Conservation (phyloP, 2,797 vertebrate genomes). For the Bovichtus variegatus region DNA sequence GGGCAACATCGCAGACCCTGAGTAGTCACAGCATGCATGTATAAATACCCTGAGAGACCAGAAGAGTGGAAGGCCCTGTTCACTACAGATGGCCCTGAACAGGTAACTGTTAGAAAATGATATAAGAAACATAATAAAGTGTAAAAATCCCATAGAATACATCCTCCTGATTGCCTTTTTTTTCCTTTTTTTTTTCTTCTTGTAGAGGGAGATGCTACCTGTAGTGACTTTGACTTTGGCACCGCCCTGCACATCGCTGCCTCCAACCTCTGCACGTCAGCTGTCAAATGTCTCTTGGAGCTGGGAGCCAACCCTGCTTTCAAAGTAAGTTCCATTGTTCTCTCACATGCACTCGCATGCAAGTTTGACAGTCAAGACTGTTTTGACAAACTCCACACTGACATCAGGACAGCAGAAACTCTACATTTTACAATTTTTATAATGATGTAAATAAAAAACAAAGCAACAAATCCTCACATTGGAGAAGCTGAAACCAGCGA, state of each 20-base stretch:
- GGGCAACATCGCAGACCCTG: background rate
- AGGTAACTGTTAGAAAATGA: background rate
- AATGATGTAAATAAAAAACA: too few relatives aligned
- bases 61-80: background rate
- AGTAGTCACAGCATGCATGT: background rate
- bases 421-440: too few relatives aligned
- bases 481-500: too few relatives aligned
- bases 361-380: background rate
- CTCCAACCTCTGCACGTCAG: slow-evolving; percentile 93
- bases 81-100: background rate
- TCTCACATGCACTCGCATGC: background rate
- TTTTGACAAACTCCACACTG: background rate
- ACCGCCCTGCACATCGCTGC: slow-evolving; percentile 97
- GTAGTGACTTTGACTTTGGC: slow-evolving; percentile 98
- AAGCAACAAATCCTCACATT: too few relatives aligned
- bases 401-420: too few relatives aligned
- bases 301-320: slow-evolving; percentile 96
- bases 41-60: background rate
- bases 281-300: slow-evolving; percentile 93
- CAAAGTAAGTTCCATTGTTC: slow-evolving; percentile 84
- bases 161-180: background rate
- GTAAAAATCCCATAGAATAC: background rate
- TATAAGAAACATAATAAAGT: background rate
- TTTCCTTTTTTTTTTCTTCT: slow-evolving; percentile 12
- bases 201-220: slow-evolving; percentile 96